Evolutionary conservation across 2,888 invertebrate genomes (phyloP), one percentile per base, ranked within the genome.

Genomic region (Amorpha juglandis): DNA sequence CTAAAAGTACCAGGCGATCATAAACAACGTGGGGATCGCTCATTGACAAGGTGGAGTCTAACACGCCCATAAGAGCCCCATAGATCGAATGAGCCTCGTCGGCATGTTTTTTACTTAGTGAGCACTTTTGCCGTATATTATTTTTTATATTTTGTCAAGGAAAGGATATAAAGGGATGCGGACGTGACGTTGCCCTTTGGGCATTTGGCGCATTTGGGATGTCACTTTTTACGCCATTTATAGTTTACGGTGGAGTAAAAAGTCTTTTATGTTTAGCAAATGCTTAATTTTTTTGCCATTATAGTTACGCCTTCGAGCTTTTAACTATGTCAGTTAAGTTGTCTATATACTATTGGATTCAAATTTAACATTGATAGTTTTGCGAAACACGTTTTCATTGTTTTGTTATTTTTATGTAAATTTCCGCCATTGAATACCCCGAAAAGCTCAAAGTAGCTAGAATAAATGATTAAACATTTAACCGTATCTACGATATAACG

Each of bases 1-100:
- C 70, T 63, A 68, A 68, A 71, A 70, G 76, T 84, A 87, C 86
- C 79, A 84, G 84, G 87, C 75, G 67, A 67, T 72, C 81, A 87
- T 83, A 77, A 69, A 66, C 67, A 45, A 63, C 63, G 67, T 77
- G 76, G 71, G 71, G 77, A 74, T 72, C 66, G 68, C 68, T 64
- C 48, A 70, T 65, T 70, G 67, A 70, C 71, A 72, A 76, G 80
- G 78, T 75, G 78, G 75, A 67, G 76, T 71, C 71, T 74, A 68
- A 70, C 67, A 67, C 64, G 52, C 62, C 50, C 66, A 53, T 47
- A 27, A 27, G 16, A 66, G 47, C 35, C 42, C 63, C 47, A 55
- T 35, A 65, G 51, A 16, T 50, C 45, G 55, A 21, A 19, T 21
- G 42, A 42, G 35, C 50, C 42, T 45, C 27, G n/a, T 21, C 55